Conservation (phyloP, 2,113 vertebrate genomes). For the Apus apus region DNA sequence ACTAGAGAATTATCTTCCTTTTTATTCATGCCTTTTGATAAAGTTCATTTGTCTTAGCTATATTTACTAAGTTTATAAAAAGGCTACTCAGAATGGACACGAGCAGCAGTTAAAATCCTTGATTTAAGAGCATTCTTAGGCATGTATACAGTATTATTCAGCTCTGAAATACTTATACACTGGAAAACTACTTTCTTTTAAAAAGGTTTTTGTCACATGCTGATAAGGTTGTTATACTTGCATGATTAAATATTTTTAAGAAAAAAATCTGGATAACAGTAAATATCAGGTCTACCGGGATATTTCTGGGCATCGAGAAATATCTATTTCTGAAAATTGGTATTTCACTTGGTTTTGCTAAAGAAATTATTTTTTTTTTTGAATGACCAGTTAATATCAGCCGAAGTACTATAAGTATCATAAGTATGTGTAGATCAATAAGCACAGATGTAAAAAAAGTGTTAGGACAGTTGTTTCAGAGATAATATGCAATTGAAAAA, state of each 20-base stretch:
- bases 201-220: background rate
- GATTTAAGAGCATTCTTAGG: background rate
- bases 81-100: background rate
- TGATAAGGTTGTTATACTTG: background rate
- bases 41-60: background rate
- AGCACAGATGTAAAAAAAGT: constrained; percentile 18
- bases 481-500: constrained; percentile 56
- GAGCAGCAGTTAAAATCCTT: background rate
- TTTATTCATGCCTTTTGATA: background rate
- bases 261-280: background rate
- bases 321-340: background rate
- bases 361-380: background rate
- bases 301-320: background rate
- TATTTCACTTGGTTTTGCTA: background rate
- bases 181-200: background rate
- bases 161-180: background rate
- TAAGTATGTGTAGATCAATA: background rate
- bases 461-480: constrained; percentile 3
- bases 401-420: background rate
- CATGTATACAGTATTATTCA: background rate
- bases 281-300: background rate
- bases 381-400: background rate
- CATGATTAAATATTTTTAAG: background rate
- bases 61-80: background rate
- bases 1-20: background rate